Evolutionary conservation across 1,140 invertebrate genomes (phyloP).

Genomic region (Piezodorus guildinii): DNA sequence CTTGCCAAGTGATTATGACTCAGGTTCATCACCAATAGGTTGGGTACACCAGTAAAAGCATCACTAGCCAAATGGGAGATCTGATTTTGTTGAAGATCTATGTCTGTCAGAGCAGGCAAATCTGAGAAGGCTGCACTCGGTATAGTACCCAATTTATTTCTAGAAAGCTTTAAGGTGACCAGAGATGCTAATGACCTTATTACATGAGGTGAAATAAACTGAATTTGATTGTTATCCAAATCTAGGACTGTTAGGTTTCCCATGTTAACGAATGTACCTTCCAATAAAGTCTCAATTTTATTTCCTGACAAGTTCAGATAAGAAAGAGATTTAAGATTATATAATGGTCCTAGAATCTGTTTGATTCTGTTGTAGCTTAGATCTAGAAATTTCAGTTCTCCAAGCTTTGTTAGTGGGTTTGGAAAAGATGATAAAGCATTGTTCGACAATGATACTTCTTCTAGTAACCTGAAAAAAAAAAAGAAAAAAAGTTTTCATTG

Average conservation of each 20-base stretch:
- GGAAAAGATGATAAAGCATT: slow-evolving; percentile 64
- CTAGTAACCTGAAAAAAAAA: slow-evolving; percentile 43
- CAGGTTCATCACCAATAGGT: slow-evolving; percentile 67
- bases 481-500: too few species aligned
- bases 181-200: slow-evolving; percentile 43
- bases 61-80: slow-evolving; percentile 55
- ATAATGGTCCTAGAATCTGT: slow-evolving; percentile 53
- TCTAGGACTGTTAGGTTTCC: slow-evolving; percentile 57
- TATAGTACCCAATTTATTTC: slow-evolving; percentile 36
- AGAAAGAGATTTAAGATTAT: slow-evolving; percentile 46
- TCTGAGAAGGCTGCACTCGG: slow-evolving; percentile 64
- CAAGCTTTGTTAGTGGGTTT: slow-evolving; percentile 51
- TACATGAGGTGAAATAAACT: slow-evolving; percentile 60
- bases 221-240: slow-evolving; percentile 70
- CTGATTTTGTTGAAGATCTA: slow-evolving; percentile 58
- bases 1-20: slow-evolving; percentile 61
- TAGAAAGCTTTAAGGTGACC: slow-evolving; percentile 56
- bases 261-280: slow-evolving; percentile 59
- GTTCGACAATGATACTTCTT: slow-evolving; percentile 62
- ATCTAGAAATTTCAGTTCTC: slow-evolving; percentile 55
- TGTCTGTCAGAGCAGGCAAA: slow-evolving; percentile 54
- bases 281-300: slow-evolving; percentile 54
- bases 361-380: slow-evolving; percentile 52
- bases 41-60: slow-evolving; percentile 64
- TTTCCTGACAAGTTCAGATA: slow-evolving; percentile 60